Percentiles rank a stretch among this genome's conserved stretches.
Conservation (phyloP, 2,888 invertebrate species). For the Drosophila histrio region DNA sequence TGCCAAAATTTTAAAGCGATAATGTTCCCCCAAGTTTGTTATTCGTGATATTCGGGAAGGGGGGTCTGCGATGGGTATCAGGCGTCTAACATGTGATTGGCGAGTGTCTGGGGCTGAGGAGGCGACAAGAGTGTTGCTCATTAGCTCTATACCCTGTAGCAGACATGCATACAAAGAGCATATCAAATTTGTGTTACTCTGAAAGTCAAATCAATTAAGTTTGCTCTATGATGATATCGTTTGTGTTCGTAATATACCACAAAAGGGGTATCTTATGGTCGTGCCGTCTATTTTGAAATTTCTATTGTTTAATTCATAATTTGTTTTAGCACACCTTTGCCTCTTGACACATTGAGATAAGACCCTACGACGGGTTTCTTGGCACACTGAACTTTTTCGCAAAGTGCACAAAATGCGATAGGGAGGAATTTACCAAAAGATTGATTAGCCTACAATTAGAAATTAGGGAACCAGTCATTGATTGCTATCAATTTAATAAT, state of each 20-base stretch:
- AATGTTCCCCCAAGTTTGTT: constrained; percentile 21
- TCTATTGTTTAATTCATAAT: constrained; percentile 22
- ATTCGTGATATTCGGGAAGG: constrained; percentile 15
- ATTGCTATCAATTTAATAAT: constrained; percentile 22
- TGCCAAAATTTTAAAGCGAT: constrained; percentile 43
- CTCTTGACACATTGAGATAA: constrained; percentile 38
- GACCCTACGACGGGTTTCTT: constrained; percentile 33
- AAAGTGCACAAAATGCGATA: constrained; percentile 47
- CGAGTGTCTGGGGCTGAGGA: constrained; percentile 66
- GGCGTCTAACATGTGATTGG: constrained; percentile 64
- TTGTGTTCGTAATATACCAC: not conserved
- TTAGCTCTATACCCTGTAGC: constrained; percentile 16
- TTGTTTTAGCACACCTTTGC: constrained; percentile 24
- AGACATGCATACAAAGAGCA: not conserved
- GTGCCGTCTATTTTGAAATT: not conserved
- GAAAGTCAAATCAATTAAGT: not conserved
- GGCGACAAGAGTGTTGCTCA: constrained; percentile 17
- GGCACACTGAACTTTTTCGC: constrained; percentile 66
- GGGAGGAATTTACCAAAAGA: constrained; percentile 23
- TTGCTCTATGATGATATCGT: too few species aligned
- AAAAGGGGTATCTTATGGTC: constrained; percentile 26
- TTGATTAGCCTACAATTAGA: constrained; percentile 30
- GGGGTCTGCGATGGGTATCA: constrained; percentile 52
- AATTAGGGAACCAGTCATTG: constrained; percentile 12
- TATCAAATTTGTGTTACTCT: not conserved